Evolutionary conservation across 2,797 vertebrate genomes (phyloP).

Genomic region (Manis javanica): DNA sequence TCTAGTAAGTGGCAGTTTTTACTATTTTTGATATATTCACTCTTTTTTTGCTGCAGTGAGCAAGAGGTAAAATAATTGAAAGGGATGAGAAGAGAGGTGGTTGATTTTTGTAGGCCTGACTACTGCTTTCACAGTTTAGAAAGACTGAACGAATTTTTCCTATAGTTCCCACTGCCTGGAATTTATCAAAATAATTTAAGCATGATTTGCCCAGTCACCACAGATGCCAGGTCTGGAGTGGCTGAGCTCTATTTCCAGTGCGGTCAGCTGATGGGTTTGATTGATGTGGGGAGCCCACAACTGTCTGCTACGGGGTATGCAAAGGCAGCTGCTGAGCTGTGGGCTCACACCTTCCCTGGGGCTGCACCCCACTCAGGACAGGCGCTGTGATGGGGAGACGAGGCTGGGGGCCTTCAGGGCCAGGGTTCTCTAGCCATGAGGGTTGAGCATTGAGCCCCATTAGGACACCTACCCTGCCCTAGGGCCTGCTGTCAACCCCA

Average conservation of each 20-base stretch:
- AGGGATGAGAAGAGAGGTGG: not conserved
- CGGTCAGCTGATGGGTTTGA: not conserved
- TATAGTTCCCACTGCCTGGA: not conserved
- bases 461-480: not conserved
- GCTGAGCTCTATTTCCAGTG: not conserved
- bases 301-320: not conserved
- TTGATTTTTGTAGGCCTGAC: not conserved
- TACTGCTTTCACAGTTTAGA: not conserved
- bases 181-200: not conserved
- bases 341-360: not conserved
- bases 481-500: accelerated
- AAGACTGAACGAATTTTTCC: not conserved
- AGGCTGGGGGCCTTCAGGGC: not conserved
- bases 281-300: accelerated
- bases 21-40: not conserved
- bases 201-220: not conserved
- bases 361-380: not conserved
- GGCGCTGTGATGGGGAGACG: not conserved
- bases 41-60: not conserved
- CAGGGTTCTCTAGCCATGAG: not conserved
- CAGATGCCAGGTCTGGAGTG: accelerated
- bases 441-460: not conserved
- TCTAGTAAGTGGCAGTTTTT: not conserved
- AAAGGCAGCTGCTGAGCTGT: not conserved
- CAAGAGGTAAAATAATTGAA: not conserved